These are phyloP conservation scores for Psittacula cyanocephala DNA, from an alignment of 2,113 vertebrate genomes.

Conservation along the genomic window DNA sequence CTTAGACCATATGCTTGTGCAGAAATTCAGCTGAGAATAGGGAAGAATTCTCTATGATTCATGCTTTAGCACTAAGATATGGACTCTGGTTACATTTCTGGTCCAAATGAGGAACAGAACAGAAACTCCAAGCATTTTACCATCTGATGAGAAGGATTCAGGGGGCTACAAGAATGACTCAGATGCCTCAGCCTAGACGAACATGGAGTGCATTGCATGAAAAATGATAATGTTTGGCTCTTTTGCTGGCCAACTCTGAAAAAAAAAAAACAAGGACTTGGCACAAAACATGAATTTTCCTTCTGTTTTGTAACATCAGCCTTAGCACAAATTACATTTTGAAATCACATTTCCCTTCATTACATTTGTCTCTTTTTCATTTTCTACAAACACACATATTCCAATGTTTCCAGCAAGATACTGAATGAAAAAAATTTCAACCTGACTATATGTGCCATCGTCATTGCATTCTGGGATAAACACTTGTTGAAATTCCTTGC, in stretches of 20 bases:
- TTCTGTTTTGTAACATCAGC: neutral
- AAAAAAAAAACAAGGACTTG: neutral
- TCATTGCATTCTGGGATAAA: conserved; percentile 96
- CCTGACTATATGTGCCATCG: conserved; percentile 96
- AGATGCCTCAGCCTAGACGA: conserved; percentile 10
- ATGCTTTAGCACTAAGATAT: neutral
- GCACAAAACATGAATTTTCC: neutral
- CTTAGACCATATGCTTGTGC: neutral
- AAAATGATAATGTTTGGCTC: neutral
- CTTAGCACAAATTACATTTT: neutral
- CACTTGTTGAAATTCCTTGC: conserved; percentile 92
- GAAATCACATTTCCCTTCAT: neutral
- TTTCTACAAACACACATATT: neutral
- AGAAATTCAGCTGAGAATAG: neutral
- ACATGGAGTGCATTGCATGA: neutral
- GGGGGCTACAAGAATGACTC: conserved; percentile 1
- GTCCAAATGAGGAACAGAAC: neutral
- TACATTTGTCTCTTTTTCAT: neutral
- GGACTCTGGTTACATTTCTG: neutral
- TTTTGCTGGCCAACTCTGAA: neutral
- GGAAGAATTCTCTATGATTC: neutral
- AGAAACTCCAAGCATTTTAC: conserved; percentile 41
- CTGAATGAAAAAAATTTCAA: conserved; percentile 51
- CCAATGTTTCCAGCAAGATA: neutral
- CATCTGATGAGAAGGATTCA: conserved; percentile 2